A percentile compares a stretch with the other conserved stretches of the same genome.
Evolutionary conservation across 1,140 invertebrate species (phyloP).

Genomic region (Trissolcus basalis): DNA sequence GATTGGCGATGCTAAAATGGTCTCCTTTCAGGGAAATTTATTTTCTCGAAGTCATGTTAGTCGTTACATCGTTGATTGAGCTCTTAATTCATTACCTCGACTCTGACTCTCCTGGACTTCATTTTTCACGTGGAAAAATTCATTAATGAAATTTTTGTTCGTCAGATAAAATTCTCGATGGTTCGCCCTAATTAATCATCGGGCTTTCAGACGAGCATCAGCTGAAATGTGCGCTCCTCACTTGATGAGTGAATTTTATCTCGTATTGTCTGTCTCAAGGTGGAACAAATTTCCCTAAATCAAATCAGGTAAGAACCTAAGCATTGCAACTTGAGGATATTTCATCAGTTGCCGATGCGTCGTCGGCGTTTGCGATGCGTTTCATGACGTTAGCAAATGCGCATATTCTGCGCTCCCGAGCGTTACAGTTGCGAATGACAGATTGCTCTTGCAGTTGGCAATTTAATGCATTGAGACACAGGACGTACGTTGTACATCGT

Average conservation of each 20-base stretch:
- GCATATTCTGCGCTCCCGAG: slow-evolving; percentile 58
- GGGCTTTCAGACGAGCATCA: no score
- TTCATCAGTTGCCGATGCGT: slow-evolving; percentile 55
- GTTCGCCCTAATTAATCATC: slow-evolving; percentile 1
- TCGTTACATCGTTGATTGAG: slow-evolving; percentile 1
- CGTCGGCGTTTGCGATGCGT: slow-evolving; percentile 42
- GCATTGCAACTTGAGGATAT: slow-evolving; percentile 18
- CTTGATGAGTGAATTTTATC: not conserved
- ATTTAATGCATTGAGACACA: slow-evolving; percentile 59
- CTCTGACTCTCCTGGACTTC: not conserved
- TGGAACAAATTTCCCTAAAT: slow-evolving; percentile 4
- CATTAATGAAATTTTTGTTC: no score
- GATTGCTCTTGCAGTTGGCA: slow-evolving; percentile 60
- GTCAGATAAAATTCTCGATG: no score
- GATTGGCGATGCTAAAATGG: not conserved
- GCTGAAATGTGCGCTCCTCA: not conserved
- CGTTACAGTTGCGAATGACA: slow-evolving; percentile 59
- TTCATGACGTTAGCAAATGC: slow-evolving; percentile 59
- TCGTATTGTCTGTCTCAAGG: not conserved
- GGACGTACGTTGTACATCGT: slow-evolving; percentile 55
- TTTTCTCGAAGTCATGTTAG: slow-evolving; percentile 5
- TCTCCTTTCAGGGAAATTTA: slow-evolving; percentile 6
- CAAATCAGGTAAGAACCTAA: slow-evolving; percentile 9
- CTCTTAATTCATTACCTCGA: slow-evolving; percentile 2
- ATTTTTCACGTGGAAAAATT: slow-evolving; percentile 1